Base-by-base conservation (phyloP, 2,113 vertebrate genomes). In the Clarias gariepinus region DNA sequence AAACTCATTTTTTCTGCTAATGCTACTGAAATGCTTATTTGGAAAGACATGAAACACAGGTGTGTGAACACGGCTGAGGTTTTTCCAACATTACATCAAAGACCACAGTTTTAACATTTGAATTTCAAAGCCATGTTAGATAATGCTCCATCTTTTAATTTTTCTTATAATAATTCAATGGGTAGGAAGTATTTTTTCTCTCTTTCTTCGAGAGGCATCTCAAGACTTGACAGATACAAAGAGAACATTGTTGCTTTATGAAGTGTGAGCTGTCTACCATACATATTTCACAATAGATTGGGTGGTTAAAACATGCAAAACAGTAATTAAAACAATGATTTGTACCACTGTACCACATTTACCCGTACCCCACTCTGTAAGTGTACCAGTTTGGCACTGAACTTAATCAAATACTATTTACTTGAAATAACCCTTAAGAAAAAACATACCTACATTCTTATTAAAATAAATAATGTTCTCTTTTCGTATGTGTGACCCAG, bases 261-360 rank as follows among this genome's bases (percentile, higher is more conserved):
- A 78, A 74, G 76, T 60, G 63, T 71, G 76, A 84, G 53, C 69
- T 53, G 33, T 86, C 86, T 86, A 73, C 58, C 86, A 88, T 88
- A 30, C 83, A 86, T 89, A 87, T 89, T 86, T 88, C 81, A 88
- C 90, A 88, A 36, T 25, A 4, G 68, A 90, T 66, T 55, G 74
- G 66, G 61, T 73, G 68, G 73, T 91, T 89, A 90, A 89, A 91
- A 93, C 92, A 93, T 93, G 93, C 93, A 90, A 93, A 95, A 92
- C 92, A 93, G 92, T 93, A 95, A 94, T 93, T 19, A 92, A 94
- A 89, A 94, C 91, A 94, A 93, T 94, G 94, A 93, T 93, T 92
- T 93, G 94, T 91, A 92, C 90, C 91, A 92, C 91, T 88, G 91
- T 91, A 94, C 68, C 86, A 86, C 91, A 94, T 92, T 95, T 91